Percentiles rank a stretch among this genome's conserved stretches.
Evolutionary conservation across 2,888 invertebrate species (phyloP).

Genomic region (Cheiracanthium punctorium): DNA sequence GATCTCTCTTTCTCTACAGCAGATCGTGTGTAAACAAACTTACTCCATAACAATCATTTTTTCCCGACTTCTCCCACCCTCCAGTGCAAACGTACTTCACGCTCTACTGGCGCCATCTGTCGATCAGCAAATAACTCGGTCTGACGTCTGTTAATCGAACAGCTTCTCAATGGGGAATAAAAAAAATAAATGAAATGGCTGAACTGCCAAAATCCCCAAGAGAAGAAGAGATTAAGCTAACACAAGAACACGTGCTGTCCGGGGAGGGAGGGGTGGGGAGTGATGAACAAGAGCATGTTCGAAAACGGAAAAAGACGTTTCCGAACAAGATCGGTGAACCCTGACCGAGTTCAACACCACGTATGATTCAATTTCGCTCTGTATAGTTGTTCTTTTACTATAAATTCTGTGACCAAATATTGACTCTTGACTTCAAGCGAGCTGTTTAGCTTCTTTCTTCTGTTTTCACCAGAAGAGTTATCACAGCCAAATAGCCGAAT

Average conservation of each 20-base stretch:
- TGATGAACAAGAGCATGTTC: neutral
- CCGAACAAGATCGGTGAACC: slow-evolving; percentile 43
- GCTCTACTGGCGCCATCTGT: slow-evolving; percentile 52
- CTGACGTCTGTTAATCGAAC: neutral
- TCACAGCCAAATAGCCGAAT: too few species aligned
- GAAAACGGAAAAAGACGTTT: slow-evolving; percentile 15
- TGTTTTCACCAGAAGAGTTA: too few species aligned
- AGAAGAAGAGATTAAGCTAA: slow-evolving; percentile 2
- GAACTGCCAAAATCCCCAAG: neutral
- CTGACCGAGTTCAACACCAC: slow-evolving; percentile 28
- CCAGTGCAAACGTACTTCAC: too few species aligned
- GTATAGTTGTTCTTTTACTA: too few species aligned
- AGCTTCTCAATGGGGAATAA: neutral
- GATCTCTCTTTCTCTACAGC: too few species aligned
- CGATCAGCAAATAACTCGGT: slow-evolving; percentile 27
- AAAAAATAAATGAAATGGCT: neutral
- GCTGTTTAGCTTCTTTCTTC: too few species aligned
- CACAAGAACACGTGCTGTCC: neutral
- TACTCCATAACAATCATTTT: too few species aligned
- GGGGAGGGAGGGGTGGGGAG: neutral
- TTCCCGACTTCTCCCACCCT: too few species aligned
- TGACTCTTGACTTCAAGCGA: too few species aligned
- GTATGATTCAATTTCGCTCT: too few species aligned
- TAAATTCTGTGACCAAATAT: too few species aligned
- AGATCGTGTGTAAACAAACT: too few species aligned